Percentiles rank a stretch among this genome's conserved stretches.
Evolutionary conservation across 1,140 invertebrate species (phyloP).

Genomic region (Drosophila prosaltans): DNA sequence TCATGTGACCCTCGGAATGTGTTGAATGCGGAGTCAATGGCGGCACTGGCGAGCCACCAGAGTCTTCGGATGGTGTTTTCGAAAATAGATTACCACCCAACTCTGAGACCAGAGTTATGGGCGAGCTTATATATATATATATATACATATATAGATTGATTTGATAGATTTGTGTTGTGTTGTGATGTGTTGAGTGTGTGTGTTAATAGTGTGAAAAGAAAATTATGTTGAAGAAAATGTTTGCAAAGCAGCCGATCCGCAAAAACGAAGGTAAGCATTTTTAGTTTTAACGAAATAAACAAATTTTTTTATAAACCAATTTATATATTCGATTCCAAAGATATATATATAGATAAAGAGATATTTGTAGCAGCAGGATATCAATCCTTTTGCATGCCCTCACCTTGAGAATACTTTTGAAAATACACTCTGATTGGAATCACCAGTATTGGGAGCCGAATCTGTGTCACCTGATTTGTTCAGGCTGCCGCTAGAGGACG

Average conservation of each 20-base stretch:
- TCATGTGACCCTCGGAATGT: slow-evolving; percentile 82
- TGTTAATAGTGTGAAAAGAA: slow-evolving; percentile 17
- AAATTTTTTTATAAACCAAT: slow-evolving; percentile 57
- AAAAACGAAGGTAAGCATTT: slow-evolving; percentile 78
- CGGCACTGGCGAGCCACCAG: slow-evolving; percentile 85
- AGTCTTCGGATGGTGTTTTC: slow-evolving; percentile 94
- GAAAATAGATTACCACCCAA: slow-evolving; percentile 93
- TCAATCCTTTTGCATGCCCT: slow-evolving; percentile 36
- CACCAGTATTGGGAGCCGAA: slow-evolving; percentile 83
- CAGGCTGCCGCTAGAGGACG: slow-evolving; percentile 73
- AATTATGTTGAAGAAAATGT: slow-evolving; percentile 47
- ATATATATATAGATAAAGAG: slow-evolving; percentile 46
- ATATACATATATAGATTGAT: slow-evolving; percentile 8
- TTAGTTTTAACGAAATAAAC: slow-evolving; percentile 64
- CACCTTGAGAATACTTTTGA: slow-evolving; percentile 96
- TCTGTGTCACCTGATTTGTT: slow-evolving; percentile 77
- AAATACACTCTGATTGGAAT: slow-evolving; percentile 88
- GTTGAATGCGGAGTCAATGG: slow-evolving; percentile 83
- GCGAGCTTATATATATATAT: slow-evolving; percentile 86
- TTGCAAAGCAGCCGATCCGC: slow-evolving; percentile 79
- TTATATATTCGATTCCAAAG: slow-evolving; percentile 27
- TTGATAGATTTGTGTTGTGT: slow-evolving; percentile 19
- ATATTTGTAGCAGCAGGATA: slow-evolving; percentile 31
- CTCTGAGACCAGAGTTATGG: slow-evolving; percentile 94
- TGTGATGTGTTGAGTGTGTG: slow-evolving; percentile 14